phyloP scores from a whole-genome alignment of 2,797 vertebrate genomes.

The Podargus strigoides region DNA sequence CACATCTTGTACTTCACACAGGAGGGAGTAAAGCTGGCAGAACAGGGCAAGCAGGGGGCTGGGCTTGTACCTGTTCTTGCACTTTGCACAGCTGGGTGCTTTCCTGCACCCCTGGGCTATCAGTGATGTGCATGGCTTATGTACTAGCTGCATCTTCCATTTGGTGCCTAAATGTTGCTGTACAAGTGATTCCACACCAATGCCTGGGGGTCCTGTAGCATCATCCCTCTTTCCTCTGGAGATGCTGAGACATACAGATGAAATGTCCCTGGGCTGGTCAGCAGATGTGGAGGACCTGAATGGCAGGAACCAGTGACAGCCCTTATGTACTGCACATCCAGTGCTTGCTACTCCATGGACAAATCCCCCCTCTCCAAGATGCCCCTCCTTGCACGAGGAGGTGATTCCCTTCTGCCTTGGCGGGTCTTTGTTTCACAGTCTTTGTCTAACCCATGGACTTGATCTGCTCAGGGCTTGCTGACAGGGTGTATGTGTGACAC shows the following conservation, averaged over 20 bases:
- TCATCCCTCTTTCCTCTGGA: not conserved
- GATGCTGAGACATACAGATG: not conserved
- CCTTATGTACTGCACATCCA: not conserved
- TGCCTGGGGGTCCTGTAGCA: not conserved
- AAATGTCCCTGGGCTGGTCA: not conserved
- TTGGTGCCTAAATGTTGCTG: not conserved
- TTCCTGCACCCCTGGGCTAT: not conserved
- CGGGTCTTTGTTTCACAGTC: not conserved
- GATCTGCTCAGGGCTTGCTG: not conserved
- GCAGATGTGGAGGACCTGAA: too few relatives aligned
- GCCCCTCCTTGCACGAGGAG: not conserved
- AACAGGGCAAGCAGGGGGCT: not conserved
- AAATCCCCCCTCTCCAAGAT: not conserved
- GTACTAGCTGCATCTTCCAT: not conserved
- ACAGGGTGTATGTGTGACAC: not conserved
- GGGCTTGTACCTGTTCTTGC: not conserved
- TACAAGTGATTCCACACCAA: not conserved
- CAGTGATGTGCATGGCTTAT: accelerated
- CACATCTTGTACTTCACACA: too few relatives aligned
- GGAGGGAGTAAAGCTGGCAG: not conserved
- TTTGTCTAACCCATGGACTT: not conserved
- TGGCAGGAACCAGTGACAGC: not conserved
- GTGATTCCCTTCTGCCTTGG: not conserved
- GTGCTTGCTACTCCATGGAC: not conserved
- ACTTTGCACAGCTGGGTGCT: not conserved